A percentile compares a stretch with the other conserved stretches of the same genome.
These are phyloP conservation scores for Aphrocallistes beatrix DNA, from an alignment of 37 sponge, comb jelly and placozoan species.

Conservation along the genomic window DNA sequence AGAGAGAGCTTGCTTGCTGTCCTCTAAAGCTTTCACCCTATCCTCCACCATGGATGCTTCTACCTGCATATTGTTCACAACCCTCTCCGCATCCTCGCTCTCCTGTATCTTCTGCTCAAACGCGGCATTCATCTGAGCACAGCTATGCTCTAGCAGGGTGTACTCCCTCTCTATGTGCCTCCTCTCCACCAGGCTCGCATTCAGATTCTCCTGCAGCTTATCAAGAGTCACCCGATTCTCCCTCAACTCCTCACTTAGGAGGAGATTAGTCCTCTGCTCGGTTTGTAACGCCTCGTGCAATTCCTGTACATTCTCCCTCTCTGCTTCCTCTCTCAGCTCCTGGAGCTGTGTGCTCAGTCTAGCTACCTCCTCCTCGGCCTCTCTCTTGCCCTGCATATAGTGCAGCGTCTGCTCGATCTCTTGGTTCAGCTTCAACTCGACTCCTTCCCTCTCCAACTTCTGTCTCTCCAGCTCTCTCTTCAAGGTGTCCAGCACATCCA, in stretches of 20 bases:
- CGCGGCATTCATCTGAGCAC: not conserved
- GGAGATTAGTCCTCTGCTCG: not conserved
- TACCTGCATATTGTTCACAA: not conserved
- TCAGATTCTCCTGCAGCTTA: not conserved
- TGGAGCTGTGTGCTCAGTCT: not conserved
- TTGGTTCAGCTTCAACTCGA: not conserved
- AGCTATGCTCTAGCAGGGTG: not conserved
- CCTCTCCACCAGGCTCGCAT: not conserved
- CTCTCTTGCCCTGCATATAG: not conserved
- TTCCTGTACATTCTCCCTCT: not conserved
- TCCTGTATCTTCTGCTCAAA: not conserved
- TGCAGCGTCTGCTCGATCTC: not conserved
- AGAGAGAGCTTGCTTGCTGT: not conserved
- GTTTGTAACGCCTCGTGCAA: not conserved
- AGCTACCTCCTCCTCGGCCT: not conserved
- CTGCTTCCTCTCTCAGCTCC: not conserved
- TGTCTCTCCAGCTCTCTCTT: not conserved
- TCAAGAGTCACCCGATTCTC: not conserved
- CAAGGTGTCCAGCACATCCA: not conserved
- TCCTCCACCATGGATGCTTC: not conserved
- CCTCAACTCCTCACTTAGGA: not conserved
- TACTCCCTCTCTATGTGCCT: not conserved
- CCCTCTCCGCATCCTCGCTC: not conserved
- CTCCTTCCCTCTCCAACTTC: not conserved
- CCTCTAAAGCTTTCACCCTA: not conserved